Evolutionary conservation across 2,797 vertebrate genomes (phyloP).

Genomic region (Tenualosa ilisha): DNA sequence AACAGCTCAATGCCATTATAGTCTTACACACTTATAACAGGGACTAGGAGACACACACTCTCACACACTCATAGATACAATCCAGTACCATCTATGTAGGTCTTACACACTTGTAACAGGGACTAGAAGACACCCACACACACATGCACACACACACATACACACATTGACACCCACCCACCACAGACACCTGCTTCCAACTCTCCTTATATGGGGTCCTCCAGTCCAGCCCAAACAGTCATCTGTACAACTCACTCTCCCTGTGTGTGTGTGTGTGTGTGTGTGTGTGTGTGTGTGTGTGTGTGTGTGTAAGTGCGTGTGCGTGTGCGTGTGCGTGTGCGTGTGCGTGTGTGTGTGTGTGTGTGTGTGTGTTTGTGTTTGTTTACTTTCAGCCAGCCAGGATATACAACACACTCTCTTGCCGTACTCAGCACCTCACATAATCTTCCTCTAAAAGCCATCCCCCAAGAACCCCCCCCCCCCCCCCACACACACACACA

Average conservation of each 20-base stretch:
- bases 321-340: no score
- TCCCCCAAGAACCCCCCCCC: no score
- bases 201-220: not conserved
- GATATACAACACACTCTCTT: not conserved
- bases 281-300: not conserved
- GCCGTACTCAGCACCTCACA: not conserved
- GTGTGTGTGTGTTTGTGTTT: conserved; percentile 5
- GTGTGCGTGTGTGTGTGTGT: conserved; percentile 8
- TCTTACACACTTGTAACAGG: not conserved
- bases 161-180: not conserved
- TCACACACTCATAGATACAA: not conserved
- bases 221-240: not conserved
- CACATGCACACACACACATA: not conserved
- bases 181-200: not conserved
- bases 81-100: no score
- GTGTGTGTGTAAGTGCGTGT: no score
- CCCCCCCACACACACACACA: not conserved
- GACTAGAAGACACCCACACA: not conserved
- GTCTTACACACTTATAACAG: no score
- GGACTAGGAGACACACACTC: not conserved
- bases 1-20: not conserved
- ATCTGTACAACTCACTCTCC: not conserved
- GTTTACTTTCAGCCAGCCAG: not conserved
- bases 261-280: conserved; percentile 9
- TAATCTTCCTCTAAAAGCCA: no score